Percentiles rank a stretch among this genome's conserved stretches.
Evolutionary conservation across 2,113 vertebrate species (phyloP).

Genomic region (Forbesichthys agassizii): DNA sequence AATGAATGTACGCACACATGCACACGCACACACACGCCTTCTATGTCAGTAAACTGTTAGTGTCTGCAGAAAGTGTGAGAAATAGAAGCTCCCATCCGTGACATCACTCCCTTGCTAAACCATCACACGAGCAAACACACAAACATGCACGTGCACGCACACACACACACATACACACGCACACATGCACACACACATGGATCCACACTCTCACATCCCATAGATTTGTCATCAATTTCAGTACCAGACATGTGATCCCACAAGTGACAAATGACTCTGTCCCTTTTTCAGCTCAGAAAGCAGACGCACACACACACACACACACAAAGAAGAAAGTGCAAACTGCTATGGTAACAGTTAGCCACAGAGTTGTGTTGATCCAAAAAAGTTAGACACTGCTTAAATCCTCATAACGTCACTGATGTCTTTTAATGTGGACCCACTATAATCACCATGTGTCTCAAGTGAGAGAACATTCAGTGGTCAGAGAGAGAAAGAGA

Average conservation of each 20-base stretch:
- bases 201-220: constrained; percentile 23
- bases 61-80: constrained; percentile 50
- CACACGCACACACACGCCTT: not conserved
- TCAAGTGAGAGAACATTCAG: constrained; percentile 55
- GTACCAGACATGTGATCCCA: constrained; percentile 58
- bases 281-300: constrained; percentile 22
- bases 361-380: constrained; percentile 49
- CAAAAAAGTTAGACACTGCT: constrained; percentile 46
- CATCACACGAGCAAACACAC: constrained; percentile 10
- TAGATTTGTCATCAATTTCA: constrained; percentile 67
- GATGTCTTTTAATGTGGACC: constrained; percentile 61
- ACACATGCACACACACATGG: constrained; percentile 25
- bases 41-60: constrained; percentile 55
- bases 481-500: constrained; percentile 35
- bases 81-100: constrained; percentile 46
- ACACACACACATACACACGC: not conserved
- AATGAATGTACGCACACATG: constrained; percentile 28
- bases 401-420: constrained; percentile 62
- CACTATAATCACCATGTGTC: constrained; percentile 62
- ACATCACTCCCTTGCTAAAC: constrained; percentile 53
- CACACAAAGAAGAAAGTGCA: constrained; percentile 9
- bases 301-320: constrained; percentile 16
- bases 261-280: constrained; percentile 70
- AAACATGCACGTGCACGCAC: constrained; percentile 11
- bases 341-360: constrained; percentile 58